Conservation (phyloP, 2,888 invertebrate species). For the Drosophila prolongata region DNA sequence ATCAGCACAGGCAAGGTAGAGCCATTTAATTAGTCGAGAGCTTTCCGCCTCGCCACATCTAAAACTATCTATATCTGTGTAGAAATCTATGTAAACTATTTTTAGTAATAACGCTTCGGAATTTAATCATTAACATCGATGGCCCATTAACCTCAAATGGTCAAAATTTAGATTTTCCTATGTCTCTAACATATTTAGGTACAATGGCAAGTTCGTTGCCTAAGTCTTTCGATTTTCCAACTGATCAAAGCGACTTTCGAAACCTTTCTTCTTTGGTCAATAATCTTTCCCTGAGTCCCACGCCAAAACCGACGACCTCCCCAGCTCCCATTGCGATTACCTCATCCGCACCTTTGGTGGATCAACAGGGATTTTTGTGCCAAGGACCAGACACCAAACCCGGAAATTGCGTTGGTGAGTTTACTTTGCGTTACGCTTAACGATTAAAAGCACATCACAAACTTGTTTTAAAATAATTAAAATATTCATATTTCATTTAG, state of each 20-base stretch:
- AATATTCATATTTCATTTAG: constrained; percentile 40
- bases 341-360: constrained; percentile 46
- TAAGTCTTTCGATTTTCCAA: constrained; percentile 63
- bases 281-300: constrained; percentile 58
- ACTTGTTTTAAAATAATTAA: no score
- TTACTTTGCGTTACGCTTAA: not conserved
- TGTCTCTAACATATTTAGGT: constrained; percentile 11
- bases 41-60: constrained; percentile 16
- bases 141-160: no score
- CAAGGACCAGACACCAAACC: constrained; percentile 62
- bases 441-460: no score
- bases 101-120: not conserved
- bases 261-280: constrained; percentile 56
- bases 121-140: not conserved
- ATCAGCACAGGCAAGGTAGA: constrained; percentile 64
- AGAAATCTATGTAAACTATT: constrained; percentile 18
- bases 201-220: constrained; percentile 60
- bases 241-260: constrained; percentile 35
- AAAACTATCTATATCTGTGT: constrained; percentile 20
- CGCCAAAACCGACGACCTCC: constrained; percentile 25
- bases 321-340: constrained; percentile 39
- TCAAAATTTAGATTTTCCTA: no score
- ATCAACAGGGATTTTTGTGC: constrained; percentile 55
- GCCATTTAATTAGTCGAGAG: constrained; percentile 13
- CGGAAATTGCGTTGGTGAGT: constrained; percentile 76